These are phyloP conservation scores for Pseudorhiza aurosa DNA, from an alignment of 30 jellyfish, hydroid and myxozoan species.

Conservation along the genomic window DNA sequence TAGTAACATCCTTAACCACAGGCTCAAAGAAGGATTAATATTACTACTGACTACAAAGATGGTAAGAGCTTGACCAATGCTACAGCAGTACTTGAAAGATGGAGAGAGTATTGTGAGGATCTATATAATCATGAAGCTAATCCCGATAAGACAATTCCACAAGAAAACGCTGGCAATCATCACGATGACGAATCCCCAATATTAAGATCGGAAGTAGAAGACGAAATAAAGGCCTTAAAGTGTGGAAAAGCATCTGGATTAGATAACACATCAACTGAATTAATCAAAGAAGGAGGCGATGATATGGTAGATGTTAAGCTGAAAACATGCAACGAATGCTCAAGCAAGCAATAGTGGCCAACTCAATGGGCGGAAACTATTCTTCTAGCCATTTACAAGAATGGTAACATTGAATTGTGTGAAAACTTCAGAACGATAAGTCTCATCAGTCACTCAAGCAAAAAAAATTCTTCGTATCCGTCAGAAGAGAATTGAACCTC, in stretches of 20 bases:
- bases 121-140: background rate
- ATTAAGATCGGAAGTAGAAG: constrained; percentile 1
- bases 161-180: background rate
- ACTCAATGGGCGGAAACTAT: constrained; percentile 35
- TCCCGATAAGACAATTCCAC: background rate
- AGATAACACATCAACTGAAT: constrained; percentile 22
- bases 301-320: constrained; percentile 10
- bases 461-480: background rate
- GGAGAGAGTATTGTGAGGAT: too few relatives aligned
- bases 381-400: constrained; percentile 15
- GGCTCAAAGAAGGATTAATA: too few relatives aligned
- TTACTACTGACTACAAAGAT: too few relatives aligned
- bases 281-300: constrained; percentile 20
- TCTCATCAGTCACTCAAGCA: too few relatives aligned
- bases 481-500: constrained; percentile 42
- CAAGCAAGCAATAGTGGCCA: constrained; percentile 21
- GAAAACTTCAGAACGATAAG: constrained; percentile 43
- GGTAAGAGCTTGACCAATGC: too few relatives aligned
- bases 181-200: constrained; percentile 20
- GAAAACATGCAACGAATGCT: constrained; percentile 15
- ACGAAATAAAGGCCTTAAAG: constrained; percentile 6
- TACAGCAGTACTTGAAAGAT: too few relatives aligned
- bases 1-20: background rate
- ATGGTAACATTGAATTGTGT: constrained; percentile 6
- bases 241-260: constrained; percentile 38